These are phyloP conservation scores for Nasua narica DNA, from an alignment of 2,797 vertebrate genomes.

Conservation along the genomic window DNA sequence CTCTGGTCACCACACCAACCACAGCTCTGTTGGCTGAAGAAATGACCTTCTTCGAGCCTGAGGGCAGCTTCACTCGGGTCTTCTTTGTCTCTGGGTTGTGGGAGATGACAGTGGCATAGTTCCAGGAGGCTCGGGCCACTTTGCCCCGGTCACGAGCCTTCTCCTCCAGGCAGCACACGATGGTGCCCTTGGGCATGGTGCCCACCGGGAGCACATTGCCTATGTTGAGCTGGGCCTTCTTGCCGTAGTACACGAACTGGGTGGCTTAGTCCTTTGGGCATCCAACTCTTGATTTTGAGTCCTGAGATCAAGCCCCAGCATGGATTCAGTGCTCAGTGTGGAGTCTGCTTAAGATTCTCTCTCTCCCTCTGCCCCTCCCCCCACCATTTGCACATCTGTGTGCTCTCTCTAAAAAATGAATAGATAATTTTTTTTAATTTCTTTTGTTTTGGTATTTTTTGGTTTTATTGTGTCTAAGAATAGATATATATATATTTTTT, in stretches of 20 bases:
- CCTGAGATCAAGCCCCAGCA: neutral
- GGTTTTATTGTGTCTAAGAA: neutral
- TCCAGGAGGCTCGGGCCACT: slow-evolving; percentile 97
- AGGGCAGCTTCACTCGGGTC: slow-evolving; percentile 97
- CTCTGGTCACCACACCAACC: slow-evolving; percentile 97
- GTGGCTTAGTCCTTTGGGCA: neutral
- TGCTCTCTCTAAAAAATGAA: neutral
- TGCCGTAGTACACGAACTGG: slow-evolving; percentile 90
- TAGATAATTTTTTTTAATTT: neutral
- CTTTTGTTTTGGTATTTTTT: neutral
- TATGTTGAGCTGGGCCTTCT: slow-evolving; percentile 96
- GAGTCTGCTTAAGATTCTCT: neutral
- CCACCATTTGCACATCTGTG: neutral
- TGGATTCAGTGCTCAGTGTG: neutral
- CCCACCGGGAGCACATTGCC: slow-evolving; percentile 98
- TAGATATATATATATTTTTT: neutral
- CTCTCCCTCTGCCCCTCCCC: neutral
- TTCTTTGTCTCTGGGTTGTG: slow-evolving; percentile 98
- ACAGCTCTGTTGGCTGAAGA: slow-evolving; percentile 97
- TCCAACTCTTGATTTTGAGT: neutral
- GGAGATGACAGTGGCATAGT: slow-evolving; percentile 98
- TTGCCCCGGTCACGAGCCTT: slow-evolving; percentile 97
- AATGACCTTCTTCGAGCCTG: slow-evolving; percentile 97
- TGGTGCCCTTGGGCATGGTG: slow-evolving; percentile 98
- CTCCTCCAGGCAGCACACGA: slow-evolving; percentile 97